Conservation (phyloP, 2,888 invertebrate genomes). For the Dicyrtomina minuta region DNA sequence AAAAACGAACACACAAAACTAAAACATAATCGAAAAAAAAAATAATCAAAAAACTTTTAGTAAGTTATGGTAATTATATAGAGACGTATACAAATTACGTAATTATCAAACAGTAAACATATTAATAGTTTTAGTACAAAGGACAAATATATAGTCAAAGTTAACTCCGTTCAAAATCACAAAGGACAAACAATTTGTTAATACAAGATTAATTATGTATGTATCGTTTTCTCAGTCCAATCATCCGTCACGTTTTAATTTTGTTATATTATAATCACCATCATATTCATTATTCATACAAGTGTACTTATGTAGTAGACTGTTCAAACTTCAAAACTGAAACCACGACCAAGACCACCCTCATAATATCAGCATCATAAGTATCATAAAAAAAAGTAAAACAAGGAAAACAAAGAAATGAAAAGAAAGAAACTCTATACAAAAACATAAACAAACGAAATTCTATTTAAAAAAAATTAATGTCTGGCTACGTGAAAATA, state of each 20-base stretch:
- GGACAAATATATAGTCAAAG: no score
- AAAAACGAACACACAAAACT: conserved; percentile 15
- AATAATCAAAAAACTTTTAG: conserved; percentile 10
- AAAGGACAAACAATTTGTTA: conserved; percentile 12
- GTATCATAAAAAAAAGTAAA: no score
- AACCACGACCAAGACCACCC: no score
- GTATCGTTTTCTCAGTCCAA: no score
- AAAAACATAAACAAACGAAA: not conserved
- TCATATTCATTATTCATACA: no score
- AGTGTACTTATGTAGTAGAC: no score
- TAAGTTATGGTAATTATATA: not conserved
- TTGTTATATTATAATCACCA: no score
- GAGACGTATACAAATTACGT: not conserved
- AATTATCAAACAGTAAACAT: not conserved
- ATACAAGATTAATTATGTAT: no score
- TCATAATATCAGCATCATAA: no score
- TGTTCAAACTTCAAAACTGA: no score
- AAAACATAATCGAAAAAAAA: no score
- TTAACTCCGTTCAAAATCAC: conserved; percentile 3
- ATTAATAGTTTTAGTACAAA: conserved; percentile 1
- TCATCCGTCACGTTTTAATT: no score
- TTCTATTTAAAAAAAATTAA: conserved; percentile 1
- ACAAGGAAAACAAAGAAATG: not conserved
- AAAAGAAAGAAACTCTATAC: not conserved
- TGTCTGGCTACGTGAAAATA: conserved; percentile 13